Evolutionary conservation across 2,113 vertebrate species (phyloP).

Genomic region (Sakesphorus luctuosus): DNA sequence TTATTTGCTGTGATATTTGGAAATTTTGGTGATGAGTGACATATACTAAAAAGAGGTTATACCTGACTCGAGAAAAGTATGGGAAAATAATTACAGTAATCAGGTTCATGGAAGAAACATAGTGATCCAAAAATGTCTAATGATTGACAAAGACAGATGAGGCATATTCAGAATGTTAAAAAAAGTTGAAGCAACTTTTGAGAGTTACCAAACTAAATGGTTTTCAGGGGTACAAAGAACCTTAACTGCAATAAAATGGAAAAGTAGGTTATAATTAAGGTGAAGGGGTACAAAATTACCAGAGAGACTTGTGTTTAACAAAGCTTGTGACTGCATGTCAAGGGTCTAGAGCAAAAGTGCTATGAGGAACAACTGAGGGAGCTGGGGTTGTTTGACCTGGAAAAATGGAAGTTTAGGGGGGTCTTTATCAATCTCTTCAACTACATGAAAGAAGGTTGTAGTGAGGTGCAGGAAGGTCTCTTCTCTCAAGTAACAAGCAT

Average conservation of each 20-base stretch:
- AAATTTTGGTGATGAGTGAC: constrained; percentile 24
- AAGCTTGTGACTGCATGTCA: not conserved
- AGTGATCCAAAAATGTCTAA: not conserved
- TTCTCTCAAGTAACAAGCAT: not conserved
- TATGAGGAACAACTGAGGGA: not conserved
- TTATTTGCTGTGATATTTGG: constrained; percentile 24
- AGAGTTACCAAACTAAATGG: not conserved
- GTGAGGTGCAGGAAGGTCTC: not conserved
- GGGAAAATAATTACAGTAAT: constrained; percentile 42
- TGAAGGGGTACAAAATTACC: not conserved
- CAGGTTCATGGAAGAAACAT: not conserved
- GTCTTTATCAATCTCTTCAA: not conserved
- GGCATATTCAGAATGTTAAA: not conserved
- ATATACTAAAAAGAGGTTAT: constrained; percentile 1
- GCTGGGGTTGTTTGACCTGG: not conserved
- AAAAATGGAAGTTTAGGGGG: not conserved
- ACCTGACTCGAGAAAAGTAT: not conserved
- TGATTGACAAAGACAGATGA: constrained; percentile 18
- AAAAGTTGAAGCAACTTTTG: not conserved
- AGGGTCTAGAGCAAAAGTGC: not conserved
- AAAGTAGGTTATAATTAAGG: not conserved
- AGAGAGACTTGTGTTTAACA: accelerated
- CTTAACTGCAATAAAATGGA: not conserved
- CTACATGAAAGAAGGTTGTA: not conserved
- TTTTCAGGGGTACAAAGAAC: not conserved